Percentiles rank a stretch among this genome's conserved stretches.
phyloP scores from a whole-genome alignment of 2,797 vertebrate genomes.

The Chromobotia macracanthus region DNA sequence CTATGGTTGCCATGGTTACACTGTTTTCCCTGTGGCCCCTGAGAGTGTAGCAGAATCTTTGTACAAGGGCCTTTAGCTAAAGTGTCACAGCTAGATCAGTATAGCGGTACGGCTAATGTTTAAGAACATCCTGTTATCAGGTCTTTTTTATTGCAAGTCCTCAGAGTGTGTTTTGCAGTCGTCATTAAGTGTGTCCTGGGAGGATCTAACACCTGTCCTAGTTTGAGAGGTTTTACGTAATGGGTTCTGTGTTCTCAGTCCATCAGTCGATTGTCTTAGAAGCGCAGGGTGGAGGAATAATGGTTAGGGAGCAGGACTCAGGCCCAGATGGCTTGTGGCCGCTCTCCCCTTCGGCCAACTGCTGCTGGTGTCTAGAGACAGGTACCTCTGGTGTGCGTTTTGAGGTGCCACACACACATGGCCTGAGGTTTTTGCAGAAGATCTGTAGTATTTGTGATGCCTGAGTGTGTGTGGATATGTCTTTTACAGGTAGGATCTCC shows the following conservation, averaged over 20 bases:
- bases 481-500: constrained; percentile 75
- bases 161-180: constrained; percentile 13
- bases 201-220: constrained; percentile 21
- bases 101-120: background rate
- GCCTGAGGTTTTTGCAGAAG: constrained; percentile 44
- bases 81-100: background rate
- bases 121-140: background rate
- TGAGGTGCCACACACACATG: constrained; percentile 57
- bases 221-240: constrained; percentile 47
- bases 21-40: background rate
- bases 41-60: constrained; percentile 19
- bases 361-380: constrained; percentile 80
- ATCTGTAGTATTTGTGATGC: constrained; percentile 3
- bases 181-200: constrained; percentile 7
- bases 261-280: constrained; percentile 74
- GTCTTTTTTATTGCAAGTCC: background rate
- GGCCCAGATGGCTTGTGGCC: constrained; percentile 73
- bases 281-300: constrained; percentile 72
- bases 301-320: constrained; percentile 78
- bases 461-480: constrained; percentile 43
- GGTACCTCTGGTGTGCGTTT: constrained; percentile 73
- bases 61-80: constrained; percentile 29
- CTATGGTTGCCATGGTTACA: background rate
- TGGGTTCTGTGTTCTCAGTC: constrained; percentile 72
- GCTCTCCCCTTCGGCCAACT: constrained; percentile 69